Conservation (phyloP, 1,140 invertebrate species). For the Diabrotica undecimpunctata region DNA sequence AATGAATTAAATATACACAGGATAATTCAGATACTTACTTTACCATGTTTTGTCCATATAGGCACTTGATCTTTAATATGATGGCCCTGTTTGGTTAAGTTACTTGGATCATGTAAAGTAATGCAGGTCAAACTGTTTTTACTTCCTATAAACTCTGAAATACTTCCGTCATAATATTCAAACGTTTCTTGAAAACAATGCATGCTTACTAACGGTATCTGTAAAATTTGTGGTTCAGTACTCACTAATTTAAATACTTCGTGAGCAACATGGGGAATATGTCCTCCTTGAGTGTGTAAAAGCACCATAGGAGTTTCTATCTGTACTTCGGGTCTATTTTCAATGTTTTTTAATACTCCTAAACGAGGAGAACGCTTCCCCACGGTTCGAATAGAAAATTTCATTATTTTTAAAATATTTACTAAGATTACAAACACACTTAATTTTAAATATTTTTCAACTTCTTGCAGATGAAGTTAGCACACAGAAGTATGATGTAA, state of each 20-base stretch:
- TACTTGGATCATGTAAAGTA: slow-evolving; percentile 63
- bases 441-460: too few species aligned
- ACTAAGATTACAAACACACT: too few species aligned
- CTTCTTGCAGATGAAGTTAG: too few species aligned
- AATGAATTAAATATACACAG: too few species aligned
- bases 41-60: slow-evolving; percentile 70
- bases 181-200: slow-evolving; percentile 54
- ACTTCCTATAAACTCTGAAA: slow-evolving; percentile 55
- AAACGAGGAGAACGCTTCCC: slow-evolving; percentile 52
- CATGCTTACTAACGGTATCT: slow-evolving; percentile 56
- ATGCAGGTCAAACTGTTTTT: slow-evolving; percentile 60
- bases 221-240: slow-evolving; percentile 51
- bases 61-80: slow-evolving; percentile 64
- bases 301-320: slow-evolving; percentile 55
- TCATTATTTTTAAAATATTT: slow-evolving; percentile 46
- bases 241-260: slow-evolving; percentile 61
- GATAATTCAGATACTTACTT: slow-evolving; percentile 34
- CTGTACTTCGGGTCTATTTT: slow-evolving; percentile 45
- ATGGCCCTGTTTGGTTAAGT: slow-evolving; percentile 58
- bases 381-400: slow-evolving; percentile 52
- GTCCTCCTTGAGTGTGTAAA: slow-evolving; percentile 59
- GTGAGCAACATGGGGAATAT: slow-evolving; percentile 61
- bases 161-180: slow-evolving; percentile 49
- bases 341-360: slow-evolving; percentile 51
- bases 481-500: too few species aligned